phyloP scores from a whole-genome alignment of 2,888 invertebrate genomes.

The Poecilobothrus nobilitatus region DNA sequence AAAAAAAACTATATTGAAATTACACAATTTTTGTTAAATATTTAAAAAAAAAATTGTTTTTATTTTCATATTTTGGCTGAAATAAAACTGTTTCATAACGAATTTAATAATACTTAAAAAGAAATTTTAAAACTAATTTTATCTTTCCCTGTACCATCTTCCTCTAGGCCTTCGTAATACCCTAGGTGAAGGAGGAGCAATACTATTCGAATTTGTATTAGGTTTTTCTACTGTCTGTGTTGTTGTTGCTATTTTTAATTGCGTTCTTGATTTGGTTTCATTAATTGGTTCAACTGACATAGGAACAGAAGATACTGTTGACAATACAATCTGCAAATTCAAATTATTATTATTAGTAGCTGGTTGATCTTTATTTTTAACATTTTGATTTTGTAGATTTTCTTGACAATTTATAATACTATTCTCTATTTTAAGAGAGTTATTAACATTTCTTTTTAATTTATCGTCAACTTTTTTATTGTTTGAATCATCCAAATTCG shows the following conservation, averaged over 20 bases:
- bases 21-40: no score
- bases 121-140: not conserved
- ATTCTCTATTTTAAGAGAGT: not conserved
- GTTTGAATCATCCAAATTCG: not conserved
- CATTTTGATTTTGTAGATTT: not conserved
- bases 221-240: not conserved
- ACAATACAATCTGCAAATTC: not conserved
- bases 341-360: not conserved
- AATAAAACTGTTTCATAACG: slow-evolving; percentile 1
- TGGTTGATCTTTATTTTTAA: not conserved
- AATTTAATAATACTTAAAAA: not conserved
- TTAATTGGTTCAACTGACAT: not conserved
- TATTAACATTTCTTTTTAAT: not conserved
- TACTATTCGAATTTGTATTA: not conserved
- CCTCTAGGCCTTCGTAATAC: not conserved
- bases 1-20: no score
- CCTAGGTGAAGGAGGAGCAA: not conserved
- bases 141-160: slow-evolving; percentile 5
- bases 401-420: not conserved
- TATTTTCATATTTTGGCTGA: not conserved
- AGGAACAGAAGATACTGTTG: not conserved
- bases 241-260: not conserved
- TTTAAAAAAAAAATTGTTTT: not conserved
- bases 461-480: no score
- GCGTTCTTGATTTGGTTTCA: not conserved